phyloP scores from a whole-genome alignment of 2,888 invertebrate genomes.

The Vesta saturnalis region DNA sequence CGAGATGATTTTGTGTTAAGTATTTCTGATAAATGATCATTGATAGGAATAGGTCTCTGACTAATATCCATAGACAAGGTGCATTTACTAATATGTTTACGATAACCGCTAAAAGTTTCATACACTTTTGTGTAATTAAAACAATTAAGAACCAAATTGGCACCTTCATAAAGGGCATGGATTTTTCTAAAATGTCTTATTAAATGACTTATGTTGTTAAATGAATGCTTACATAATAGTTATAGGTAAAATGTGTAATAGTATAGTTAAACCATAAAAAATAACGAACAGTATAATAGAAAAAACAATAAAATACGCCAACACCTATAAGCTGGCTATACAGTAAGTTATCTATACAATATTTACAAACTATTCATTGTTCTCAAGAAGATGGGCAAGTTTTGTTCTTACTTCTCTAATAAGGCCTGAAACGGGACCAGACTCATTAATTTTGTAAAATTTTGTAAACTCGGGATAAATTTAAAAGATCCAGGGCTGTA shows the following conservation, averaged over 20 bases:
- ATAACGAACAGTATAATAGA: not conserved
- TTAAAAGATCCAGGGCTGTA: slow-evolving; percentile 9
- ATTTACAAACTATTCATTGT: not conserved
- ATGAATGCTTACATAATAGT: not conserved
- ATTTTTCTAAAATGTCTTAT: slow-evolving; percentile 19
- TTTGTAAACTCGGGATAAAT: slow-evolving; percentile 13
- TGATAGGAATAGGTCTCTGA: not conserved
- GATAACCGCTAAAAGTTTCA: slow-evolving; percentile 21
- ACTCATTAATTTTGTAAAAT: slow-evolving; percentile 6
- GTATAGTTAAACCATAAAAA: not conserved
- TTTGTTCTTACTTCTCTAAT: slow-evolving; percentile 14
- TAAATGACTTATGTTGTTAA: slow-evolving; percentile 1
- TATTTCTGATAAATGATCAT: not conserved
- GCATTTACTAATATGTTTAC: slow-evolving; percentile 14
- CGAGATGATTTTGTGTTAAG: not conserved
- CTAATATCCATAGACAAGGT: not conserved
- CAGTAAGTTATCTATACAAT: not conserved
- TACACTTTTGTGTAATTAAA: slow-evolving; percentile 17
- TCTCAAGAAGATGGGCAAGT: not conserved
- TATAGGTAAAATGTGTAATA: not conserved
- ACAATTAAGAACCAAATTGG: slow-evolving; percentile 16
- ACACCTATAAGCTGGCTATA: not conserved
- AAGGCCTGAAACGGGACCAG: not conserved
- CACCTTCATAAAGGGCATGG: not conserved
- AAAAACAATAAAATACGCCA: not conserved